These are phyloP conservation scores for Sebastes vulpes DNA, from an alignment of 2,797 vertebrate species.

Conservation along the genomic window DNA sequence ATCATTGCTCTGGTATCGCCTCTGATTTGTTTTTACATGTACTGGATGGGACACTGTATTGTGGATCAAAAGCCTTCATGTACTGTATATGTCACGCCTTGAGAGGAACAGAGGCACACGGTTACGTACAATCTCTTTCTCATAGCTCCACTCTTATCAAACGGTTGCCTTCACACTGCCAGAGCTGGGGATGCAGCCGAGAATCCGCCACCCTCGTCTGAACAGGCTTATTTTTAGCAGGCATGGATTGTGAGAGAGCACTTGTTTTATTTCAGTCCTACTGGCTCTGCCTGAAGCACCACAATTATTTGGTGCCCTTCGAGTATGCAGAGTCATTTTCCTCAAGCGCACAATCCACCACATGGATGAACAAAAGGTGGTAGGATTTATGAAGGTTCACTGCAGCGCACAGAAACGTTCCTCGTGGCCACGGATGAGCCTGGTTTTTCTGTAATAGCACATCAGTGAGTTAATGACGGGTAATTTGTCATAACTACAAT, in stretches of 20 bases:
- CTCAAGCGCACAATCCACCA: conserved; percentile 70
- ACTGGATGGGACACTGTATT: not conserved
- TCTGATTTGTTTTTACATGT: not conserved
- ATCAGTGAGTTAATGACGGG: conserved; percentile 9
- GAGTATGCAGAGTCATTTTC: conserved; percentile 72
- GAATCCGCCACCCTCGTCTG: conserved; percentile 78
- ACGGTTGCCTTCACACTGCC: conserved; percentile 72
- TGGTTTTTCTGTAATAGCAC: conserved; percentile 27
- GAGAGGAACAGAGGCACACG: conserved; percentile 43
- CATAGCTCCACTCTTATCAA: conserved; percentile 66
- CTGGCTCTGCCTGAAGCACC: conserved; percentile 78
- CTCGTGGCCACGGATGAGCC: conserved; percentile 27
- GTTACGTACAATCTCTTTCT: conserved; percentile 52
- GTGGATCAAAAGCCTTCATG: conserved; percentile 35
- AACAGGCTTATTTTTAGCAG: conserved; percentile 85
- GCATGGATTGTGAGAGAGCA: conserved; percentile 81
- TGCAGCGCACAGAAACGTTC: conserved; percentile 37
- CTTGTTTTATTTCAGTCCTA: conserved; percentile 84
- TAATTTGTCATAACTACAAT: conserved; percentile 10
- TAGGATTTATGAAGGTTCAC: conserved; percentile 62
- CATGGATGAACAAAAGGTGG: conserved; percentile 76
- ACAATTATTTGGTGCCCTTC: conserved; percentile 77
- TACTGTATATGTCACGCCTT: conserved; percentile 13
- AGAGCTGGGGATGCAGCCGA: conserved; percentile 73
- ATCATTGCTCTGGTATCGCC: not conserved